Conservation (phyloP, 2,888 invertebrate species). For the Chamaedrilus cognettii region DNA sequence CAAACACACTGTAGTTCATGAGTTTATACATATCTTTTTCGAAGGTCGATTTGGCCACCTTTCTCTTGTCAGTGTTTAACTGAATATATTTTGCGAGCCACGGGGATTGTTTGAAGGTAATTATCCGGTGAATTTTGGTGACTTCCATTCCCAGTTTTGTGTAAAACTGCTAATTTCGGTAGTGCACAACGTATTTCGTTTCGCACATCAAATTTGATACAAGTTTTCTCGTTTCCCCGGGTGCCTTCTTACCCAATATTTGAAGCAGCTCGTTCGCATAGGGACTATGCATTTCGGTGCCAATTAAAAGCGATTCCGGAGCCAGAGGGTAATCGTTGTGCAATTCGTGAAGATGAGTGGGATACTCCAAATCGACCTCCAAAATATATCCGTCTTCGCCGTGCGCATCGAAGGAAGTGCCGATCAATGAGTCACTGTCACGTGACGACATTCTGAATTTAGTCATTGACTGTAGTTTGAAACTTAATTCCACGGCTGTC, state of each 20-base stretch:
- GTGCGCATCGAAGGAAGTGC: not conserved
- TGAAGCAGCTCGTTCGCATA: not conserved
- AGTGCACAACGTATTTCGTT: constrained; percentile 2
- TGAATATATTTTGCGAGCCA: constrained; percentile 55
- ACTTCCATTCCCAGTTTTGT: constrained; percentile 23
- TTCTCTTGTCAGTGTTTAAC: constrained; percentile 43
- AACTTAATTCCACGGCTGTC: no score
- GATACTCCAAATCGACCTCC: constrained; percentile 14
- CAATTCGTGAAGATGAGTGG: not conserved
- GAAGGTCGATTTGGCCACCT: constrained; percentile 46
- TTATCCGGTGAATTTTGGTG: constrained; percentile 43
- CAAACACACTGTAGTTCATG: constrained; percentile 55
- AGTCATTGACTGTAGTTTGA: no score
- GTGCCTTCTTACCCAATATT: not conserved
- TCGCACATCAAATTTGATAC: not conserved
- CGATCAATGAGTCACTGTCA: no score
- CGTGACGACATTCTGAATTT: no score
- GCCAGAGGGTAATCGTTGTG: constrained; percentile 17
- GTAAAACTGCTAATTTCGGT: constrained; percentile 1
- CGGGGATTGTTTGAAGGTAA: constrained; percentile 45
- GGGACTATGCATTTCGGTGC: not conserved
- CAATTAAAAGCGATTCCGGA: not conserved
- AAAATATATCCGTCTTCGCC: constrained; percentile 3
- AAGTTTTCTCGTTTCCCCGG: not conserved
- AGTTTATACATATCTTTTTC: constrained; percentile 54